Evolutionary conservation across 2,888 invertebrate genomes (phyloP), one percentile per base, ranked within the genome.

Genomic region (Melipona bicolor): DNA sequence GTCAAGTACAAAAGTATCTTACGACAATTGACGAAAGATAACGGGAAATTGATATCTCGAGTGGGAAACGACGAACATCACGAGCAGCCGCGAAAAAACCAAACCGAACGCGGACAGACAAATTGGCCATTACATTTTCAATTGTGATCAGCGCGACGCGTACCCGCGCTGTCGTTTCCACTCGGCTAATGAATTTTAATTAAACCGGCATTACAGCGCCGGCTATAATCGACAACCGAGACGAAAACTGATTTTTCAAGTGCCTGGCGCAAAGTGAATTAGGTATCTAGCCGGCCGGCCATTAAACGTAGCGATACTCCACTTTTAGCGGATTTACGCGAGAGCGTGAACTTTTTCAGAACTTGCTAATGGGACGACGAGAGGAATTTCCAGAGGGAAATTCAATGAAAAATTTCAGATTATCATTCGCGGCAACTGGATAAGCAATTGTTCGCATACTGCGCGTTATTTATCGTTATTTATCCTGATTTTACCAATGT

Each of bases 61-160:
- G 79, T 74, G 61, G 79, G 74, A 83, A 71, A 72, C 74, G 59
- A 72, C 77, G 54, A 32, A 43, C 32, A 52, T 74, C 32, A 43
- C 19, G 27, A 64, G 32, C 50, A 15, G 27, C 17, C 50, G 19
- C 24, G 5, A 59, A 72, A 64, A 17, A 49, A 43, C 43, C 24
- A 49, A 79, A 79, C 61, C 64, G 17, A 24, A 32, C n/a, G n/a
- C 21, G 32, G 27, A 56, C 56, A 36, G 70, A 73, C 59, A 59
- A 67, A 67, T 50, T 59, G 50, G 64, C 32, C 36, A 19, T 70
- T 49, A 52, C 15, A 27, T 52, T 81, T 77, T 49, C 43, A 52
- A 43, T 43, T 52, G 67, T 59, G 71, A 77, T 32, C 59, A 32
- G 32, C 36, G 19, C 24, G 24, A 21, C 49, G 15, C 11, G 21